Evolutionary conservation across 1,140 invertebrate species (phyloP).

Genomic region (Drosophila azteca): DNA sequence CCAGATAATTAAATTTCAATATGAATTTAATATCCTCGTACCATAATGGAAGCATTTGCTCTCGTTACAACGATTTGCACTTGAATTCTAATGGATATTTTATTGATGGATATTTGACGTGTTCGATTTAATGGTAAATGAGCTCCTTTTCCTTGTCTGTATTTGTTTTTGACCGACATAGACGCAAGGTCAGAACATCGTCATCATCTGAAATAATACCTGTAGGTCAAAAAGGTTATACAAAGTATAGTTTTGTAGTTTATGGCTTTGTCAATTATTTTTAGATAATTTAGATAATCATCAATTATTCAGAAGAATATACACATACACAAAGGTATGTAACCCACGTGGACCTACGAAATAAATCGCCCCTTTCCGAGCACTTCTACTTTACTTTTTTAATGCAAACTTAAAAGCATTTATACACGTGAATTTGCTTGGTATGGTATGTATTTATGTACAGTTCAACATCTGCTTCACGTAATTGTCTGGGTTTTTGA

Average conservation of each 20-base stretch:
- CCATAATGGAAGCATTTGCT: no score
- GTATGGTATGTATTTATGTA: no score
- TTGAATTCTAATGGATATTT: conserved; percentile 25
- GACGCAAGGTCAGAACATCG: conserved; percentile 43
- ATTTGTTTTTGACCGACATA: conserved; percentile 39
- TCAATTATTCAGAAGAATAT: no score
- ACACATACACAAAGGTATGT: conserved; percentile 36
- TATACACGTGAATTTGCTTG: conserved; percentile 43
- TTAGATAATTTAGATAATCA: no score
- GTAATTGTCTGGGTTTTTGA: conserved; percentile 34
- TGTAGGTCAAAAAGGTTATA: conserved; percentile 48
- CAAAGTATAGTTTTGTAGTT: conserved; percentile 21
- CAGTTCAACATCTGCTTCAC: conserved; percentile 68
- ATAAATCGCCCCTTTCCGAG: conserved; percentile 35
- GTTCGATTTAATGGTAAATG: conserved; percentile 32
- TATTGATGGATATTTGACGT: conserved; percentile 50
- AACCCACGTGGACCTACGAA: conserved; percentile 50
- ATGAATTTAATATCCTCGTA: no score
- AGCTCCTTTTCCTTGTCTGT: conserved; percentile 27
- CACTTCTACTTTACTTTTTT: background rate
- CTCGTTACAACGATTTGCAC: conserved; percentile 12
- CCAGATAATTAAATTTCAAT: no score
- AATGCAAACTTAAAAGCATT: conserved; percentile 35
- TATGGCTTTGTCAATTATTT: conserved; percentile 30
- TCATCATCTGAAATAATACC: conserved; percentile 43